phyloP scores from a whole-genome alignment of 2,797 vertebrate species.

The Phrynocephalus forsythii region DNA sequence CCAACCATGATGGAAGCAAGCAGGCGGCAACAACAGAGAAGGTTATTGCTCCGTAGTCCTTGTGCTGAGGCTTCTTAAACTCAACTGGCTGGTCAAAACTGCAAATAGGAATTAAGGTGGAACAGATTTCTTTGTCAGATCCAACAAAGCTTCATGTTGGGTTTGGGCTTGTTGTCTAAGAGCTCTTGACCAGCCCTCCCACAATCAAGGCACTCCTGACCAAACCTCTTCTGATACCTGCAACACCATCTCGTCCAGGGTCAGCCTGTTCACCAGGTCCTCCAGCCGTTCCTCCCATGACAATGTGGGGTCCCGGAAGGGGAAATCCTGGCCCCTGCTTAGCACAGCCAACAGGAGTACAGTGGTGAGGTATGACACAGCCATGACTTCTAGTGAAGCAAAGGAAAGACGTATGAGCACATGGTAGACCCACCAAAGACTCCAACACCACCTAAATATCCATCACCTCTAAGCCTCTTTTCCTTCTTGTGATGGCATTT shows the following conservation, averaged over 20 bases:
- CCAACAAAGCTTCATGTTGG: too few species aligned
- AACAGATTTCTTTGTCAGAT: too few species aligned
- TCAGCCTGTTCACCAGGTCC: slow-evolving; percentile 68
- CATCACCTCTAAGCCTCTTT: background rate
- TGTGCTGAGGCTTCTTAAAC: too few species aligned
- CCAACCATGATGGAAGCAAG: too few species aligned
- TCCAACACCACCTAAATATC: background rate
- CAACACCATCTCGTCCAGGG: slow-evolving; percentile 71
- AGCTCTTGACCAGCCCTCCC: too few species aligned
- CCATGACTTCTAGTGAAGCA: background rate
- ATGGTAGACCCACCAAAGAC: background rate
- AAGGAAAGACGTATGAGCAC: background rate
- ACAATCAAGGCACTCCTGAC: too few species aligned
- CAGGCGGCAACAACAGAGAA: too few species aligned
- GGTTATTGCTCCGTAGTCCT: too few species aligned
- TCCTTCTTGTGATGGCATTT: background rate
- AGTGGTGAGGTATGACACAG: background rate
- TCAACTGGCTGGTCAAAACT: too few species aligned
- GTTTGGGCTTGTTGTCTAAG: too few species aligned
- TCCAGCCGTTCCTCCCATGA: slow-evolving; percentile 71
- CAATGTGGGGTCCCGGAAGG: slow-evolving; percentile 66
- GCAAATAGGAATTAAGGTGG: too few species aligned
- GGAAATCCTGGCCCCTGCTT: slow-evolving; percentile 30
- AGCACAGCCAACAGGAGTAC: slow-evolving; percentile 38
- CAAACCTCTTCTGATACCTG: slow-evolving; percentile 61